Evolutionary conservation across 2,797 vertebrate species (phyloP).

Genomic region (Aeoliscus strigatus): DNA sequence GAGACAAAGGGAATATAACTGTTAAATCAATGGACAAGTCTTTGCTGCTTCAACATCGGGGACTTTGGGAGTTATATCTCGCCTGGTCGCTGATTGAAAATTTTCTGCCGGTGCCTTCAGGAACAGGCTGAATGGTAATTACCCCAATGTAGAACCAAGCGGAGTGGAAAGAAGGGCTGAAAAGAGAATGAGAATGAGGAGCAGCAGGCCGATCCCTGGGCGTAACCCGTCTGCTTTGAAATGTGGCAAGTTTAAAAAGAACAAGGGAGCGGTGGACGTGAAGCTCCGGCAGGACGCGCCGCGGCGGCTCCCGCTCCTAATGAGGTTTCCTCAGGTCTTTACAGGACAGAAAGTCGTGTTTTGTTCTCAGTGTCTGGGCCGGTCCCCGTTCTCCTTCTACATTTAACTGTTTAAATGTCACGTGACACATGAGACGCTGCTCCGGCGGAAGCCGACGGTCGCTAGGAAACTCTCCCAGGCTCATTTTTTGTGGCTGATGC

Average conservation of each 20-base stretch:
- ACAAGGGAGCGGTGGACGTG: conserved; percentile 42
- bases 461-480: too few species aligned
- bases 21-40: conserved; percentile 61
- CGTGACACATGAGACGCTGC: too few species aligned
- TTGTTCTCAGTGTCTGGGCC: conserved; percentile 14
- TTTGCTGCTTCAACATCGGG: conserved; percentile 65
- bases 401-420: conserved; percentile 23
- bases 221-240: conserved; percentile 59
- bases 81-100: conserved; percentile 66
- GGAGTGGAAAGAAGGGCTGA: conserved; percentile 61
- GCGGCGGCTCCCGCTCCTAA: conserved; percentile 36
- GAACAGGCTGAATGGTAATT: conserved; percentile 68
- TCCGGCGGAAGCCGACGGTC: too few species aligned
- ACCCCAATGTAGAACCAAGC: conserved; percentile 61
- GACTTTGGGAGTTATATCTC: conserved; percentile 69
- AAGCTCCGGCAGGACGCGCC: conserved; percentile 33
- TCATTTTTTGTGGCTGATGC: too few species aligned
- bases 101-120: conserved; percentile 64
- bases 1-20: conserved; percentile 46
- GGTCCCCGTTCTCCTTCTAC: conserved; percentile 19
- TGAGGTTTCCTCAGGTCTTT: conserved; percentile 27
- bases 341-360: conserved; percentile 23
- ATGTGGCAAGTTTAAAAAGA: conserved; percentile 48
- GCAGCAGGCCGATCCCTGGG: conserved; percentile 34
- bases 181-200: conserved; percentile 62